Conservation (phyloP, 2,113 vertebrate genomes). For the Suncus etruscus region DNA sequence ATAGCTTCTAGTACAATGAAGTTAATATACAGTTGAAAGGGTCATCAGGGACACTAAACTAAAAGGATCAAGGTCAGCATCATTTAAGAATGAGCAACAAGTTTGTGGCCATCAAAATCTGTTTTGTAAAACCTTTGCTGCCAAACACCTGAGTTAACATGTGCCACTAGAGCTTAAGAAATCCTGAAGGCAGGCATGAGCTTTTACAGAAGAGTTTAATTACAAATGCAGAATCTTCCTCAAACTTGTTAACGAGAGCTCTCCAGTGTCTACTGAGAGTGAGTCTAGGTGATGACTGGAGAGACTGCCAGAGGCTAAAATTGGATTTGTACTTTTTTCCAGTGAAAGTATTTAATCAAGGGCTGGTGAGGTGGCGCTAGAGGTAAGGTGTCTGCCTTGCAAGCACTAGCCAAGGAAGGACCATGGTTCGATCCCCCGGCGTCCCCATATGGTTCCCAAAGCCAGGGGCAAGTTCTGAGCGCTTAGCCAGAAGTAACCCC, state of each 20-base stretch:
- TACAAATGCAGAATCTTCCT: conserved; percentile 25
- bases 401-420: too few species aligned
- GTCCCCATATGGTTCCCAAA: too few species aligned
- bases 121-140: conserved; percentile 55
- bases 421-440: too few species aligned
- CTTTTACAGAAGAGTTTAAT: conserved; percentile 61
- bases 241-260: conserved; percentile 51
- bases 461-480: too few species aligned
- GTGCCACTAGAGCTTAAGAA: conserved; percentile 46
- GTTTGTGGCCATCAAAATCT: conserved; percentile 62
- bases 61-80: background rate
- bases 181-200: conserved; percentile 11
- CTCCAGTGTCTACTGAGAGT: conserved; percentile 18
- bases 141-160: conserved; percentile 59
- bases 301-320: conserved; percentile 39
- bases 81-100: conserved; percentile 63
- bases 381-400: too few species aligned
- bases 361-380: too few species aligned
- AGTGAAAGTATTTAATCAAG: conserved; percentile 35
- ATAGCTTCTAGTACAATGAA: background rate
- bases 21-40: conserved; percentile 36
- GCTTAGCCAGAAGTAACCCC: too few species aligned
- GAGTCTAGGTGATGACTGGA: conserved; percentile 23
- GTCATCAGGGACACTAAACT: background rate
- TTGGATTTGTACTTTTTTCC: conserved; percentile 53